Conservation (phyloP, 2,797 vertebrate genomes). For the Paguma larvata region DNA sequence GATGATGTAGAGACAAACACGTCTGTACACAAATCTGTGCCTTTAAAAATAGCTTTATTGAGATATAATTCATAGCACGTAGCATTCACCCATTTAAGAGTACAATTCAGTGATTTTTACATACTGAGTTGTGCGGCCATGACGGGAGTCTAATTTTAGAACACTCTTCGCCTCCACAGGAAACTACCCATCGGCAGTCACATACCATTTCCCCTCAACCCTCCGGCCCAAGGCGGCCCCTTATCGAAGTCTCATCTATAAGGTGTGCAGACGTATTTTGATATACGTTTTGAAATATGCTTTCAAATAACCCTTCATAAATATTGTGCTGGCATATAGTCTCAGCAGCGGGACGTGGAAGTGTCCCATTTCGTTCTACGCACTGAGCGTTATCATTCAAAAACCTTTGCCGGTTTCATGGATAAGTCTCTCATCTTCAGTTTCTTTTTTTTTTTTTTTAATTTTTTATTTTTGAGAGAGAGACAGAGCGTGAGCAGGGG, state of each 20-base stretch:
- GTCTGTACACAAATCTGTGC: not conserved
- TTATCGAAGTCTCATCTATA: not conserved
- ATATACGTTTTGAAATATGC: not conserved
- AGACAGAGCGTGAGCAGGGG: too few relatives aligned
- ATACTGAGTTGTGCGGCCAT: not conserved
- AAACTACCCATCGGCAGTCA: not conserved
- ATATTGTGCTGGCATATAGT: not conserved
- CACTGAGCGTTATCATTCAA: not conserved
- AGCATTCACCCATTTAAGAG: not conserved
- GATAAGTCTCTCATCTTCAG: not conserved
- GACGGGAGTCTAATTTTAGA: not conserved
- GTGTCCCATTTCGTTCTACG: not conserved
- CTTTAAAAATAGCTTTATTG: not conserved
- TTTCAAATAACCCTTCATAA: not conserved
- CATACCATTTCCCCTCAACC: not conserved
- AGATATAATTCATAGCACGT: not conserved
- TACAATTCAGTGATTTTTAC: not conserved
- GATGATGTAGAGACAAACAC: not conserved
- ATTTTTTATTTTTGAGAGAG: too few relatives aligned
- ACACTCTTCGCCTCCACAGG: not conserved
- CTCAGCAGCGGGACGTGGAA: not conserved
- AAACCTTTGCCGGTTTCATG: not conserved
- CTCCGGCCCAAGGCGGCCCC: not conserved
- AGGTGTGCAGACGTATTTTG: not conserved
- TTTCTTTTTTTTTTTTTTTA: not conserved